Evolutionary conservation across 2,113 vertebrate species (phyloP).

Genomic region (Romanogobio albipinnatus): DNA sequence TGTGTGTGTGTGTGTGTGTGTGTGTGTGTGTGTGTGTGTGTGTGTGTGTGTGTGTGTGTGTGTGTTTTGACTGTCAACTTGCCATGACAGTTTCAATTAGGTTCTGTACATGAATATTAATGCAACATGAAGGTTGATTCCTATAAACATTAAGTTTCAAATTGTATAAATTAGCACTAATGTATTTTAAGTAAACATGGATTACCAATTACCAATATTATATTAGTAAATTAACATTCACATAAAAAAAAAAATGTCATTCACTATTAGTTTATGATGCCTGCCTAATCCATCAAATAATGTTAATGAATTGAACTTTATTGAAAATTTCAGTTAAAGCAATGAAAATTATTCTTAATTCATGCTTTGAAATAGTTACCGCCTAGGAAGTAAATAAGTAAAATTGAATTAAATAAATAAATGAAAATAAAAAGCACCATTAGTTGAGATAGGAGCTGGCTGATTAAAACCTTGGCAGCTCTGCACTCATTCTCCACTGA

Average conservation of each 20-base stretch:
- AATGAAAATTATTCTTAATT: not conserved
- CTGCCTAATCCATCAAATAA: not conserved
- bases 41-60: no score
- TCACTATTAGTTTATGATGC: not conserved
- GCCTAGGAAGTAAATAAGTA: not conserved
- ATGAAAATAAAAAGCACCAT: not conserved
- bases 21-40: not conserved
- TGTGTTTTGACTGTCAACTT: not conserved
- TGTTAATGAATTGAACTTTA: not conserved
- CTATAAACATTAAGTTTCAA: not conserved
- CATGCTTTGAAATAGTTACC: not conserved
- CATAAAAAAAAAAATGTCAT: not conserved
- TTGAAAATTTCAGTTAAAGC: not conserved
- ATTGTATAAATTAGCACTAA: not conserved
- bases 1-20: no score
- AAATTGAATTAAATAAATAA: not conserved
- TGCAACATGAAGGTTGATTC: slow-evolving; percentile 13
- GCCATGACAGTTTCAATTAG: not conserved
- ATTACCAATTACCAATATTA: not conserved
- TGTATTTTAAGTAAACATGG: not conserved
- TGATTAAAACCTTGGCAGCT: slow-evolving; percentile 44
- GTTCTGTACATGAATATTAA: not conserved
- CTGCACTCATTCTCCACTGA: slow-evolving; percentile 40
- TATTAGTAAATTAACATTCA: not conserved
- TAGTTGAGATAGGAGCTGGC: not conserved